Conservation (phyloP, 2,888 invertebrate genomes). For the Sipunculus nudus region DNA sequence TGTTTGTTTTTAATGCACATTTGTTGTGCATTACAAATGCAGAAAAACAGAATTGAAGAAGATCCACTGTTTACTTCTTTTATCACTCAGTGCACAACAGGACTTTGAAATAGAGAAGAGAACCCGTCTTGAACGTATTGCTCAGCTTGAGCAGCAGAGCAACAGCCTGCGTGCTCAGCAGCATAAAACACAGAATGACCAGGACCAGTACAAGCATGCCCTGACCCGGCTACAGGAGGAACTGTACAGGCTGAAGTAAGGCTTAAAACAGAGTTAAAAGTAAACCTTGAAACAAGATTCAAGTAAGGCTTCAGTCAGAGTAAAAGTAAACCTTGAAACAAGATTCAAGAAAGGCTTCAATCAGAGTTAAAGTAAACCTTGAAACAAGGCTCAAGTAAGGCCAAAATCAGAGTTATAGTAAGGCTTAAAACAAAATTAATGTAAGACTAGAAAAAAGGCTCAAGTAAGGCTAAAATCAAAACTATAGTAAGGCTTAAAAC, state of each 20-base stretch:
- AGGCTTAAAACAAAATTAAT: too few relatives aligned
- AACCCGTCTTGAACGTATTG: constrained; percentile 49
- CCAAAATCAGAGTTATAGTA: too few relatives aligned
- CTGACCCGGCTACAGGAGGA: constrained; percentile 51
- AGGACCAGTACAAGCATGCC: constrained; percentile 51
- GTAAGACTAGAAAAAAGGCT: too few relatives aligned
- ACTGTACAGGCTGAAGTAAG: constrained; percentile 45
- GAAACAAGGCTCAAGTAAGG: too few relatives aligned
- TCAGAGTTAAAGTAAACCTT: too few relatives aligned
- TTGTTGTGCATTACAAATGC: not conserved
- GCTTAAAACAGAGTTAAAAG: not conserved
- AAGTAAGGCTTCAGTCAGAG: too few relatives aligned
- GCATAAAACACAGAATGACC: constrained; percentile 50
- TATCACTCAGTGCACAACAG: constrained; percentile 47
- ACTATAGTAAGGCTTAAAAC: too few relatives aligned
- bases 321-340: too few relatives aligned
- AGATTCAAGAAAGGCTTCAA: too few relatives aligned
- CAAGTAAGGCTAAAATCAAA: too few relatives aligned
- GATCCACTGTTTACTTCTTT: not conserved
- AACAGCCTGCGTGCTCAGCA: constrained; percentile 43
- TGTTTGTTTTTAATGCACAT: too few relatives aligned
- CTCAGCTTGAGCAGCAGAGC: constrained; percentile 60
- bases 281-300: too few relatives aligned
- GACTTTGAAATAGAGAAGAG: constrained; percentile 56
- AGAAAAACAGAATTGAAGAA: not conserved